Base-by-base conservation (phyloP, 2,113 vertebrate species). In the Pandion haliaetus region DNA sequence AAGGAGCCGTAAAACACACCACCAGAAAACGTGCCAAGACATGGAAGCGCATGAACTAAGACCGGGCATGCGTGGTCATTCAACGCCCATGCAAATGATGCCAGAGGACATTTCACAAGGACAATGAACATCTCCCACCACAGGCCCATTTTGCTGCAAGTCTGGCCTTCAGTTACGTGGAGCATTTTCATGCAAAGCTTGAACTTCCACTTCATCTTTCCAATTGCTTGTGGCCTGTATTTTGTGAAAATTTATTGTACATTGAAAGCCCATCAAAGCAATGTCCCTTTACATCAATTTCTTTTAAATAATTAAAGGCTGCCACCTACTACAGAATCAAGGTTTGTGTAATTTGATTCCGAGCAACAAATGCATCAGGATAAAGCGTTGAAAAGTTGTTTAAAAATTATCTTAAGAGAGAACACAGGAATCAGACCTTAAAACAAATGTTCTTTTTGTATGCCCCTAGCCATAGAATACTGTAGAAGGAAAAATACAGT, bases 291-390 rank as follows among this genome's bases (percentile, higher is more conserved):
- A 78, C 58, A 90, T 86, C 76, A 59, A 25, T 73, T 93, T 85
- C 78, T 88, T 73, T 61, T 58, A 55, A 95, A 94, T 85, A 94
- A 94, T 94, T 91, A 91, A 94, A 96, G 78, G 74, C n/a, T 88
- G 42, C 29, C 71, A 94, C 90, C 78, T 94, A 88, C 62, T 86
- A 73, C 8, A 52, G 62, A 84, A 90, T 45, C 86, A 52, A 81
- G 59, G 76, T 36, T 69, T 15, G 0, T 31, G 36, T 50, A 85
- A 95, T n/a, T 73, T 34, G 80, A 49, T 78, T 82, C 85, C 82
- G 73, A 94, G 87, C 82, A 79, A 82, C 1, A 5, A 82, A 89
- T 13, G n/a, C 36, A 70, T 23, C 10, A 2, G 32, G 49, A 87
- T 45, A 69, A 85, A 62, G 23, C 0, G 0, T 0, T 66, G 32